Percentiles rank a stretch among this genome's conserved stretches.
Evolutionary conservation across 2,113 vertebrate species (phyloP).

Genomic region (Cyprinodon tularosa): DNA sequence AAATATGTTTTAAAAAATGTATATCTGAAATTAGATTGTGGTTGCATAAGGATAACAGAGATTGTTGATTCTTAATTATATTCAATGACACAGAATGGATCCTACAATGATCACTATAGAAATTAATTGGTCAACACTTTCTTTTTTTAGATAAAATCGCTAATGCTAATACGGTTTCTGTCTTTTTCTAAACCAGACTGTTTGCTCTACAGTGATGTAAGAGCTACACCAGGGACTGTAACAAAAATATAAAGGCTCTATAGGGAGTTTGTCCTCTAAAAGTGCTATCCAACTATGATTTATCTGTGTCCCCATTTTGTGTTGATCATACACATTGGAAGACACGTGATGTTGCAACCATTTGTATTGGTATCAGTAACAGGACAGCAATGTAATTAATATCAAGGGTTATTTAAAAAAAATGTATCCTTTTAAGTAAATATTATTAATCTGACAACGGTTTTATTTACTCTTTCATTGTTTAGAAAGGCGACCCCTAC

Average conservation of each 20-base stretch:
- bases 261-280: not conserved
- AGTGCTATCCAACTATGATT: not conserved
- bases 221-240: not conserved
- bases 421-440: not conserved
- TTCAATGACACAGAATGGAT: too few species aligned
- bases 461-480: not conserved
- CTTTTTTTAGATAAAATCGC: too few species aligned
- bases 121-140: too few species aligned
- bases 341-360: not conserved
- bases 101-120: too few species aligned
- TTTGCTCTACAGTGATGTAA: not conserved
- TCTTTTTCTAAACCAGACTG: too few species aligned
- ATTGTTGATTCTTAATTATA: too few species aligned
- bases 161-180: too few species aligned
- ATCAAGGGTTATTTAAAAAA: not conserved
- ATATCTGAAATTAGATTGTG: too few species aligned
- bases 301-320: not conserved
- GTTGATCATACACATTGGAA: not conserved
- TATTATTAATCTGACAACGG: not conserved
- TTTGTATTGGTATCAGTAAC: not conserved
- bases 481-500: not conserved
- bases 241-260: not conserved
- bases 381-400: not conserved
- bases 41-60: too few species aligned
- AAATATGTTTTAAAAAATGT: too few species aligned